A percentile compares a stretch with the other conserved stretches of the same genome.
Evolutionary conservation across 2,113 vertebrate species (phyloP).

Genomic region (Cinclus mexicanus): DNA sequence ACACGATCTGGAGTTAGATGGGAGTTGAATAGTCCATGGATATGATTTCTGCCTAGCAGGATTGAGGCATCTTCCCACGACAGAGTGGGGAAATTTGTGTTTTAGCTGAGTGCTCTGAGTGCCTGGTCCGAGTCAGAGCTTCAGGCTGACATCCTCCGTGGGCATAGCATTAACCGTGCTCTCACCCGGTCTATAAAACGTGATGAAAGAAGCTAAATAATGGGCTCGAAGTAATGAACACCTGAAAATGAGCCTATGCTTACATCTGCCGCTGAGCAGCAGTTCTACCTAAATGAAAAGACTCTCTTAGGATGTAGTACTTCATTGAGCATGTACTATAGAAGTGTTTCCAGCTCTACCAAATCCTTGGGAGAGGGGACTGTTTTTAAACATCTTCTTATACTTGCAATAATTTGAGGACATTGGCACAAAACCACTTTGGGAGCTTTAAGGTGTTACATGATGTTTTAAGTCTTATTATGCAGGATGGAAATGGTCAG

Average conservation of each 20-base stretch:
- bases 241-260: background rate
- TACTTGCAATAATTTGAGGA: background rate
- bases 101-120: background rate
- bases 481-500: background rate
- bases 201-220: background rate
- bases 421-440: background rate
- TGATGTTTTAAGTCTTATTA: background rate
- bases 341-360: background rate
- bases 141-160: background rate
- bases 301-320: background rate
- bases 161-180: fast-evolving
- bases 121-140: background rate
- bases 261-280: background rate
- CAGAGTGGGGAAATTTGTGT: background rate
- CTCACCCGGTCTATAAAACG: background rate
- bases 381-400: background rate
- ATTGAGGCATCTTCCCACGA: fast-evolving
- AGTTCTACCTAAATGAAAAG: background rate
- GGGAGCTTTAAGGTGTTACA: background rate
- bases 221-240: background rate
- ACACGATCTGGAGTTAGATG: background rate
- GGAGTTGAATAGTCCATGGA: background rate
- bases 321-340: background rate
- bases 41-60: fast-evolving
- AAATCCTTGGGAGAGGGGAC: background rate